phyloP scores from a whole-genome alignment of 1,140 invertebrate genomes.

The Drosophila grimshawi region DNA sequence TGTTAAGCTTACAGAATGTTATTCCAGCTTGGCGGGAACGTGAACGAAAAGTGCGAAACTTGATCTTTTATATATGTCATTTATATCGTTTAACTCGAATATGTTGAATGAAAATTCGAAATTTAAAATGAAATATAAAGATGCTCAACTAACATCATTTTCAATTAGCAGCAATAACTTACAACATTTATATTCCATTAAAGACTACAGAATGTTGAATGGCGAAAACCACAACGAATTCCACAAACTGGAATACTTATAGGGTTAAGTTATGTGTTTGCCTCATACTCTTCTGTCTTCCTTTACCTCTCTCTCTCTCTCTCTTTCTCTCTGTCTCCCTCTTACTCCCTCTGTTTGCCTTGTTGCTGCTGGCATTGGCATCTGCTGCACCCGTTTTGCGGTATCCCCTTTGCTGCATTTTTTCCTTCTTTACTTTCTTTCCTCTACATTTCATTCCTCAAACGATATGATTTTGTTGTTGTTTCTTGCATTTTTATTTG shows the following conservation, averaged over 20 bases:
- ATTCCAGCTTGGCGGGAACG: background rate
- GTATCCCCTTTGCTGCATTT: background rate
- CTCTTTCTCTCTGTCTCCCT: background rate
- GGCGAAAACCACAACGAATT: conserved; percentile 20
- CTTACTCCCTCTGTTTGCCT: background rate
- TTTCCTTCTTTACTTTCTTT: conserved; percentile 7
- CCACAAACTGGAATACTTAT: conserved; percentile 4
- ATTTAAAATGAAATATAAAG: too few relatives aligned
- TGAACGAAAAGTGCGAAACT: background rate
- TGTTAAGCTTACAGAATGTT: background rate
- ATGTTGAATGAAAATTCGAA: too few relatives aligned
- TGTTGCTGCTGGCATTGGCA: conserved; percentile 31
- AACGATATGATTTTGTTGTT: conserved; percentile 17
- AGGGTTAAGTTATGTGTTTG: conserved; percentile 35
- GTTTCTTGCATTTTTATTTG: conserved; percentile 25
- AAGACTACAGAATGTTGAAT: conserved; percentile 1
- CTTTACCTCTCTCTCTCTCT: background rate
- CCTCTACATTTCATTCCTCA: conserved; percentile 17
- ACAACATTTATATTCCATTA: background rate
- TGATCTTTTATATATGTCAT: too few relatives aligned
- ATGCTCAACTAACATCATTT: too few relatives aligned
- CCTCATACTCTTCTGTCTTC: too few relatives aligned
- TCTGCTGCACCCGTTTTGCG: conserved; percentile 25
- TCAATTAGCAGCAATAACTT: background rate
- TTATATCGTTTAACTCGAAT: too few relatives aligned